Conservation (phyloP, 1,140 invertebrate species). For the Steinernema feltiae region DNA sequence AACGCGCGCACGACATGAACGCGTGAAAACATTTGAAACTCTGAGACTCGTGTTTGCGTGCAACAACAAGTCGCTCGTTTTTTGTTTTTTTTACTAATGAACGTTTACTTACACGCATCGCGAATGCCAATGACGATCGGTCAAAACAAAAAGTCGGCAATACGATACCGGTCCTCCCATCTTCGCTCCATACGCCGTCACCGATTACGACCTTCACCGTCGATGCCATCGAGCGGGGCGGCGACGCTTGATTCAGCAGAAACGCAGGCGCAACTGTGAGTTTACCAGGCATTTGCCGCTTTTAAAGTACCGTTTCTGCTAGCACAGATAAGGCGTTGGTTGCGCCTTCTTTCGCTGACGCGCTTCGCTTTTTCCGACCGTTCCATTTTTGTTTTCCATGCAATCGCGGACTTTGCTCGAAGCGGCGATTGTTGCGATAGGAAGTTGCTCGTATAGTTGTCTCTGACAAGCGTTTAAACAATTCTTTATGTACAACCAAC, state of each 20-base stretch:
- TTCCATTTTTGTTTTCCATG: neutral
- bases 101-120: neutral
- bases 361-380: constrained; percentile 6
- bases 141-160: neutral
- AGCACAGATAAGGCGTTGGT: neutral
- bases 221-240: neutral
- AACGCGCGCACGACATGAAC: no score
- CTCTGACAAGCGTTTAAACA: neutral
- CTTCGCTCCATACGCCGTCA: neutral
- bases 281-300: neutral
- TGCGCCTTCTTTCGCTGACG: constrained; percentile 12
- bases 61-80: neutral
- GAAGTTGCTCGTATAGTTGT: neutral
- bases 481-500: constrained; percentile 1
- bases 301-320: constrained; percentile 10
- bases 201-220: neutral
- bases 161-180: neutral
- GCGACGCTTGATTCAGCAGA: neutral
- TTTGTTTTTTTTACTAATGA: neutral
- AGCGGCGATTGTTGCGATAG: neutral
- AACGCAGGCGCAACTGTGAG: neutral
- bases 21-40: no score
- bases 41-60: no score
- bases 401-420: neutral
- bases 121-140: neutral